Base-by-base conservation (phyloP, 2,888 invertebrate genomes). In the Drosophila borborema region DNA sequence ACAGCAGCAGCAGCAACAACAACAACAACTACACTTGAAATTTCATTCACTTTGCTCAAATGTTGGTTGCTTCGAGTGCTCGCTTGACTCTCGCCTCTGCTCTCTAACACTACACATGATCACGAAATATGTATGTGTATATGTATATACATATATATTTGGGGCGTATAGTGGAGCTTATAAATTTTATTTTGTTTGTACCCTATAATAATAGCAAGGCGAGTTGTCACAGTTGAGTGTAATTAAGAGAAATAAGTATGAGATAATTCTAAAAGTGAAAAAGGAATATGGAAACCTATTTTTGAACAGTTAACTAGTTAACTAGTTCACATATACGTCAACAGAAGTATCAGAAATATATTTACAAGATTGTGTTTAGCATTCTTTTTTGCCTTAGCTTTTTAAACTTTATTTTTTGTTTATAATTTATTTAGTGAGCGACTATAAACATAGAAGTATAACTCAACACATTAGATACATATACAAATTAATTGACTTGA, bases 1-100 rank as follows among this genome's bases (percentile, higher is more conserved):
- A 40, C 45, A 38, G 38, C 46, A 46, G 28, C 66, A 9, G 3
- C 31, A 31, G 7, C 53, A 49, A 0, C 40, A 41, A n/a, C 38
- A 48, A 59, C 64, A 67, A 72, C 72, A 74, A 81, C 71, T 62
- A 75, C 82, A 73, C 86, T 80, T 65, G 62, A 77, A 86, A 88
- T 73, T 82, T 85, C 58, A 85, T 72, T 71, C 72, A 82, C 70
- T 65, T 66, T 65, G 67, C 58, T 77, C 60, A 76, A 78, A 76
- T 77, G 64, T 64, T 54, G 54, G 43, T 3, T 41, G 56, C 56
- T 66, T 78, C 64, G 64, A 73, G 66, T 66, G 56, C 14, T 64
- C 43, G 45, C 28, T n/a, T 41, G 34, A 51, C 45, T 51, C 38
- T 45, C 40, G 41, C 41, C 34, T 41, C 14, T 18, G 48, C 59